Base-by-base conservation (phyloP, 2,113 vertebrate species). In the Rhadina sibilatrix region DNA sequence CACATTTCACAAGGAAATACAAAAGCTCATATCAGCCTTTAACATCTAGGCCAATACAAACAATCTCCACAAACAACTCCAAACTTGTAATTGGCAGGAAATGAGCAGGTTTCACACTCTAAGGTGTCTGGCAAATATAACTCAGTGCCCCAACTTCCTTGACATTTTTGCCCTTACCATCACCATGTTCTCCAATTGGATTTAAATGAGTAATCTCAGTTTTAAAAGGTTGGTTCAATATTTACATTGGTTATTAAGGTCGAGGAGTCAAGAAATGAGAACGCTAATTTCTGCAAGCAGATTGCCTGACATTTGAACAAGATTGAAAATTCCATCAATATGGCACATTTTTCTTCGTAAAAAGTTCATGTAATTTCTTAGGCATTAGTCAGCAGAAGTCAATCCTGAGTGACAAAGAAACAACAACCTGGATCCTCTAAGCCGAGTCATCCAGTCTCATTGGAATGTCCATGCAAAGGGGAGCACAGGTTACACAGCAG, bases 261-360 rank as follows among this genome's bases (percentile, higher is more conserved):
- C 12, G 9, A 54, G 74, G 60, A 97, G 97, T 91, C 87, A 96
- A 89, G 88, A 92, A 90, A 95, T 40, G 61, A 94, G 82, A 95
- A 93, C 6, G 2, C 18, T 95, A 90, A 95, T 93, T 94, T 92
- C 86, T 77, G 57, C 66, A 42, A 92, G 91, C 59, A 91, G 87
- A 79, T 91, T 97, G 92, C 60, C 86, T 97, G 95, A 94, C 94
- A 96, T 97, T 96, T 95, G 88, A 93, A 38, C 59, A 91, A 97
- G 80, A 89, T 81, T 93, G 88, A 85, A 94, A 88, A 92, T 94
- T 72, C 72, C 53, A 88, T 95, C 92, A 87, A 38, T 54, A 31
- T 33, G 56, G 71, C 56, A 90, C 42, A 53, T 85, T 94, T 93
- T 86, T 90, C 84, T 76, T 63, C 22, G 33, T 85, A 83, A 89